Base-by-base conservation (phyloP, 2,113 vertebrate species). In the Thinocorus orbignyianus region DNA sequence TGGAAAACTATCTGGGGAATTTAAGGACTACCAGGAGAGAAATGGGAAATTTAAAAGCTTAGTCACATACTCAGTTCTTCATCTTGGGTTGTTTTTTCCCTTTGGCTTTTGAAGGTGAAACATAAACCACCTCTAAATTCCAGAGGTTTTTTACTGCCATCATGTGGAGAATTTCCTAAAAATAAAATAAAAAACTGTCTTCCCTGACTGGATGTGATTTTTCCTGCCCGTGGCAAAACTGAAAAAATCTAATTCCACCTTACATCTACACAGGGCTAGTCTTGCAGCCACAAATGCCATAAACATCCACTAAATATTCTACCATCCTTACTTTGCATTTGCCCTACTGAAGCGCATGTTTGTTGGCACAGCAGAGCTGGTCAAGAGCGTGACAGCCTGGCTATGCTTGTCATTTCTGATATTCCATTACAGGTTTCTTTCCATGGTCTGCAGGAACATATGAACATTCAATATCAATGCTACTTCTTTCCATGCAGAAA, bases 81-180 rank as follows among this genome's bases (percentile, higher is more conserved):
- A 83, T 84, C 84, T 73, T 66, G 66, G 72, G 9, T 88, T 96
- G 74, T 81, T 96, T 93, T 78, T 69, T 83, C 48, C 28, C 65
- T 87, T 60, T 58, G 57, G 77, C 49, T 96, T 95, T 70, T 71
- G 92, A 95, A 91, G 74, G 86, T 42, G 88, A 93, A 95, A 86
- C 30, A 82, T 31, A 79, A 70, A 58, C 70, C 33, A 68, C 62
- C 28, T 73, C 66, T 77, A 51, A 84, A 54, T 95, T 97, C 69
- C 76, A 65, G 77, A 97, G 81, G 95, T 46, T 86, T 95, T 96
- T 95, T 97, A 96, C 97, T 96, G 97, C 97, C 97, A 96, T 96
- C 96, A 22, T 94, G 93, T 97, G 98, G 96, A 94, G n/a, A 88
- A 80, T 70, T 39, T 79, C 25, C 77, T 86, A 17, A 4, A 26